phyloP scores from a whole-genome alignment of 2,888 invertebrate genomes.

The Orthosia gracilis region DNA sequence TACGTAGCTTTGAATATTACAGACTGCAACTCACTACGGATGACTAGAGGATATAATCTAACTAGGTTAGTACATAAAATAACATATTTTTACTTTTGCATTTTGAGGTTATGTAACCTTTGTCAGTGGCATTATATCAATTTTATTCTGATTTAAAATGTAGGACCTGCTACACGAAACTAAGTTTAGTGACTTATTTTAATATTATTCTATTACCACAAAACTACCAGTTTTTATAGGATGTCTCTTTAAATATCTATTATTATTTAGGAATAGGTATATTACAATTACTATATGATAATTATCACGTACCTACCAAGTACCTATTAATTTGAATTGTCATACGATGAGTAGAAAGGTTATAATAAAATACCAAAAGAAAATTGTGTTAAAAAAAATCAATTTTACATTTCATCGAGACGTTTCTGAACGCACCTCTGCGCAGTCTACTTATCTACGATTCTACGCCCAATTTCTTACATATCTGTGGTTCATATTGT shows the following conservation, averaged over 20 bases:
- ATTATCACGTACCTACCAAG: neutral
- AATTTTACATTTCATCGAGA: neutral
- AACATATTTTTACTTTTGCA: too few relatives aligned
- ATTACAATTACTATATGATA: neutral
- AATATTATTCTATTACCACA: neutral
- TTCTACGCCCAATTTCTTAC: constrained; percentile 10
- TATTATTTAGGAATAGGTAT: neutral
- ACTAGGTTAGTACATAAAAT: too few relatives aligned
- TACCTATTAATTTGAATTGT: neutral
- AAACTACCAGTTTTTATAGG: neutral
- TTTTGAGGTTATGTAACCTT: constrained; percentile 6
- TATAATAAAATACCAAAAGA: neutral
- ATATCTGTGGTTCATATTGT: constrained; percentile 56
- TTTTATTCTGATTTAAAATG: neutral
- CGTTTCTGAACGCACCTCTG: constrained; percentile 28
- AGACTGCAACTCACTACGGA: too few relatives aligned
- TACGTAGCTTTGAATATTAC: too few relatives aligned
- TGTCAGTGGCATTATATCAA: neutral
- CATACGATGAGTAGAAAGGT: neutral
- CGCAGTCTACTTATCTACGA: neutral
- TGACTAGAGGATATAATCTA: too few relatives aligned
- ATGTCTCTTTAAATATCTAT: neutral
- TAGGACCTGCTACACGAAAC: constrained; percentile 1
- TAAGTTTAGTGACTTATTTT: neutral
- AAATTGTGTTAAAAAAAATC: neutral